Base-by-base conservation (phyloP, 2,113 vertebrate genomes). In the Oreotragus oreotragus region DNA sequence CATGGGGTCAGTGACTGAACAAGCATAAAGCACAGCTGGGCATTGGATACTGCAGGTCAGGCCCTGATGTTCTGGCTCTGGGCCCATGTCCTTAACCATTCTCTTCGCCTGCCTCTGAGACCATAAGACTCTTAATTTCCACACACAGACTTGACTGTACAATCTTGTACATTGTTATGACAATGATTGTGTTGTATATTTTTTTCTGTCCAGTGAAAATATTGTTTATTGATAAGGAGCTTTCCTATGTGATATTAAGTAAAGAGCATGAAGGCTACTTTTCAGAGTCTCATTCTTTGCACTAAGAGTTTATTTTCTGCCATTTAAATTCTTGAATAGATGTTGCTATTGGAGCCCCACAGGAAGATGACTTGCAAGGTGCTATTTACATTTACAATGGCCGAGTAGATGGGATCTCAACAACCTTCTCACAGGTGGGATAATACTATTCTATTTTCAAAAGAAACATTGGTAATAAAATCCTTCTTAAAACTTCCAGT, bases 381-480 rank as follows among this genome's bases (percentile, higher is more conserved):
- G 99, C 98, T 88, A 92, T 99, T 97, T 99, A 99, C 96, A 99
- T 99, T 98, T 99, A 99, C 97, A 99, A 99, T 90, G 99, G 99
- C 86, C 99, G 99, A 93, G 92, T 97, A 89, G 98, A 98, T 27
- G 99, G 99, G 28, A 99, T 99, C 97, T 99, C 98, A 0, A 79
- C 98, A 30, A 92, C 96, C 2, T 99, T 99, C 97, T 99, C 99
- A 95, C 99, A 99, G 99, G 99, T 99, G 98, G 0, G 47, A 64
- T 88, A 66, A 51, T 43, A 33, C 16, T 80, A 3, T 11, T 87
- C 15, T 91, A 0, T 85, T 60, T 43, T 39, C 36, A 91, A 62
- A 96, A 89, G 79, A 76, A 76, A 23, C n/a, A 21, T 28, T 17
- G n/a, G 4, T 93, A 7, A 17, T 73, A 85, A 91, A 96, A 25